phyloP scores from a whole-genome alignment of 37 sponge, comb jelly and placozoan species.

The Axinella damicornis region DNA sequence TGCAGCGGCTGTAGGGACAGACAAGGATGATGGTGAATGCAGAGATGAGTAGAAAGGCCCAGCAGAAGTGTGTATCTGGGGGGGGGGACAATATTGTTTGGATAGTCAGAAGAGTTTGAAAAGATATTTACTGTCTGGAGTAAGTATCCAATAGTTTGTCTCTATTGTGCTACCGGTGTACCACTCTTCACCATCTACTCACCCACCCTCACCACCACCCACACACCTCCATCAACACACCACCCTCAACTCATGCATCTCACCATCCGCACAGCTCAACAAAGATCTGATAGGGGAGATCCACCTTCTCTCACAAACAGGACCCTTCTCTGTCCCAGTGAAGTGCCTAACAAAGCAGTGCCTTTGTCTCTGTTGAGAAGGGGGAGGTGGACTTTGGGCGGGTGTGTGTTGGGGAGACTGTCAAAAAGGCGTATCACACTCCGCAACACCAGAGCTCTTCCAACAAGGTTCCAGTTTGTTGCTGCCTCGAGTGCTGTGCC shows the following conservation, averaged over 20 bases:
- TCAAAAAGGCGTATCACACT: conserved; percentile 42
- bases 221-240: background rate
- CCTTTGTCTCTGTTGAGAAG: conserved; percentile 33
- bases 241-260: too few relatives aligned
- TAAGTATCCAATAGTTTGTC: too few relatives aligned
- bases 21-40: conserved; percentile 7
- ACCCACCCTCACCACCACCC: background rate
- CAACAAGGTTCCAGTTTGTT: conserved; percentile 63
- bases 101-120: background rate
- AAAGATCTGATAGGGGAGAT: conserved; percentile 79
- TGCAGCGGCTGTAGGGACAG: conserved; percentile 24
- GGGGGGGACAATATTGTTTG: too few relatives aligned
- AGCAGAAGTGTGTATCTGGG: too few relatives aligned
- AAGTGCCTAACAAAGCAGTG: conserved; percentile 81
- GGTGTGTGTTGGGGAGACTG: conserved; percentile 90
- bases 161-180: too few relatives aligned
- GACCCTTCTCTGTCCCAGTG: conserved; percentile 88
- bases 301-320: conserved; percentile 88
- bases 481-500: background rate
- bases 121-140: too few relatives aligned
- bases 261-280: conserved; percentile 66
- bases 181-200: background rate
- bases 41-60: background rate
- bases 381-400: conserved; percentile 74
- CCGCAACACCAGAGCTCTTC: conserved; percentile 82